Evolutionary conservation across 2,113 vertebrate genomes (phyloP), one percentile per base, ranked within the genome.

Genomic region (Gracilinanus agilis): DNA sequence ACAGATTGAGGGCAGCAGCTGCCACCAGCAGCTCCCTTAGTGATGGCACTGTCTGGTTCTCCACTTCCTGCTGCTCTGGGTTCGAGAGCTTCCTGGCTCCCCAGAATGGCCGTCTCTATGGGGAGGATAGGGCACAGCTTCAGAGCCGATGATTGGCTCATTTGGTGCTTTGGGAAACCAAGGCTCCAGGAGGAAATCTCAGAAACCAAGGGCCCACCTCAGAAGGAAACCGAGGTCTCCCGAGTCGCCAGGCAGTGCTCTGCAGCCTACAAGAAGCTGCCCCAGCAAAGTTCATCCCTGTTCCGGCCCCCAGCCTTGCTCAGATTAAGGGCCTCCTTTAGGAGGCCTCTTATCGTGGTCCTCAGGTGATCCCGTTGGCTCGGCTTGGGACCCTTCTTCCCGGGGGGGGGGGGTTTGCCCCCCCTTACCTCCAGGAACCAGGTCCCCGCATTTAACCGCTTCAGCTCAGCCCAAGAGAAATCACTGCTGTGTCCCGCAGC

Each of bases 391-490:
- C 49, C 49, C 49, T 49, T 49, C 49, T n/a, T n/a, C n/a, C n/a
- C n/a, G n/a, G n/a, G n/a, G n/a, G n/a, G n/a, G n/a, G n/a, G n/a
- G n/a, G n/a, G n/a, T n/a, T n/a, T n/a, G n/a, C n/a, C n/a, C 29
- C 75, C 88, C 53, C 98, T 99, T 96, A 99, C 99, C 99, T 99
- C 94, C n/a, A 99, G 40, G 97, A 99, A 99, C 99, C 99, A 99
- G 95, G 98, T 95, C n/a, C 99, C 99, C 11, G 99, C 99, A 89
- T 99, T 99, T 92, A 99, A 97, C 55, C 55, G 97, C 97, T 97
- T 90, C 54, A 99, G 97, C 49, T 99, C 98, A 0, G 96, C 7
- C 98, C 99, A 99, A 89, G 98, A 99, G 95, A 99, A 98, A 95
- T 99, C 55, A 0, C 92, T 96, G 98, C 99, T 98, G 3, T 93